phyloP scores from a whole-genome alignment of 92 coral and sea anemone genomes.

The Phenganax stokvisi region DNA sequence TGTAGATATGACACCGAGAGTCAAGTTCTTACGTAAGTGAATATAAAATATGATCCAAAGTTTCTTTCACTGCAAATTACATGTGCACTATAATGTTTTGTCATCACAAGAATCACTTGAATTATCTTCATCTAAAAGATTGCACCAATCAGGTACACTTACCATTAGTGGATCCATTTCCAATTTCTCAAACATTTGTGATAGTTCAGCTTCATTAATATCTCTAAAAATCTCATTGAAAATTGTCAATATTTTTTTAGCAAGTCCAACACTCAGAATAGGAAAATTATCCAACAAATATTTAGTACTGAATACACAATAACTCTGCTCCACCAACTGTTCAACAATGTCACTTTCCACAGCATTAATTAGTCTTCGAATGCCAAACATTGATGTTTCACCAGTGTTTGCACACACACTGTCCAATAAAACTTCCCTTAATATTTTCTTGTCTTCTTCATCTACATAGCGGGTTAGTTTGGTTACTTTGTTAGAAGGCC shows the following conservation, averaged over 20 bases:
- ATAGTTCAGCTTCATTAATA: slow-evolving; percentile 21
- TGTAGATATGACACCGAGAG: too few relatives aligned
- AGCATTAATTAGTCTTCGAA: not conserved
- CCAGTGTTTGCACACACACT: not conserved
- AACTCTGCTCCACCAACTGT: too few relatives aligned
- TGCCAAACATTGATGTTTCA: slow-evolving; percentile 12
- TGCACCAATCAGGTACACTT: slow-evolving; percentile 5
- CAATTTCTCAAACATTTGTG: not conserved
- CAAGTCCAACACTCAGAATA: slow-evolving; percentile 12
- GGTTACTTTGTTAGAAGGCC: too few relatives aligned
- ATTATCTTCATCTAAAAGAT: not conserved
- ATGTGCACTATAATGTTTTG: too few relatives aligned
- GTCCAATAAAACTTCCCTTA: not conserved
- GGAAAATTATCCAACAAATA: slow-evolving; percentile 33
- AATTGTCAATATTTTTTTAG: slow-evolving; percentile 36
- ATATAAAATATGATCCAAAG: too few relatives aligned
- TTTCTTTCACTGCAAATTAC: too few relatives aligned
- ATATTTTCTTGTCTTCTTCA: not conserved
- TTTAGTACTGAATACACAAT: too few relatives aligned
- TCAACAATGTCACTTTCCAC: not conserved
- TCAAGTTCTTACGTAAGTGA: too few relatives aligned
- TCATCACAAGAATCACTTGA: not conserved
- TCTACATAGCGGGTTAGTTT: too few relatives aligned
- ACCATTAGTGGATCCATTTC: not conserved
- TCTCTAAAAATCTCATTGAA: slow-evolving; percentile 47